These are phyloP conservation scores for Tetraodon nigroviridis DNA, from an alignment of 2,113 vertebrate genomes.

Conservation along the genomic window DNA sequence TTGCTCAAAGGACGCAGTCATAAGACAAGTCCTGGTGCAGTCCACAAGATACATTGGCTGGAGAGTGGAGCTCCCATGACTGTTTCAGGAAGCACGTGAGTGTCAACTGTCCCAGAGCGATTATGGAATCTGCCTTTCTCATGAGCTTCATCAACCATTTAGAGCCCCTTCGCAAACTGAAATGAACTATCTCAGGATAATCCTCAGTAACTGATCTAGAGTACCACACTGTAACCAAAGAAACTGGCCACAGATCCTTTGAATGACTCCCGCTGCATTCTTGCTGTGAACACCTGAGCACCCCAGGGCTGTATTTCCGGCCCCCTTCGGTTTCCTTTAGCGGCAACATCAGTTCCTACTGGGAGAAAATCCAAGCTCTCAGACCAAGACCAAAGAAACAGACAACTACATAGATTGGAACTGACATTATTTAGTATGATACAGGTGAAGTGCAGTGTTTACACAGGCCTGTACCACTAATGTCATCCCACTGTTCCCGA, in stretches of 20 bases:
- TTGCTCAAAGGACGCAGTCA: neutral
- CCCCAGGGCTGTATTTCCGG: neutral
- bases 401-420: too few species aligned
- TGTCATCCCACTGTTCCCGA: too few species aligned
- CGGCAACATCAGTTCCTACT: too few species aligned
- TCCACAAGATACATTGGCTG: neutral
- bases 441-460: too few species aligned
- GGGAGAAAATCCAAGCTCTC: too few species aligned
- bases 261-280: neutral
- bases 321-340: neutral
- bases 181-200: neutral
- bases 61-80: neutral
- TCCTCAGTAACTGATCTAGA: neutral
- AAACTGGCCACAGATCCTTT: neutral
- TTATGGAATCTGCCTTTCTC: neutral
- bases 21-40: neutral
- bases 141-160: neutral
- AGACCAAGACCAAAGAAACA: too few species aligned
- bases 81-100: neutral
- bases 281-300: neutral
- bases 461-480: too few species aligned
- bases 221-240: neutral
- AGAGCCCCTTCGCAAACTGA: neutral
- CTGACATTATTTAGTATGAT: too few species aligned
- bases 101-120: neutral